phyloP scores from a whole-genome alignment of 1,140 invertebrate genomes.

The Drosophila chauvacae region DNA sequence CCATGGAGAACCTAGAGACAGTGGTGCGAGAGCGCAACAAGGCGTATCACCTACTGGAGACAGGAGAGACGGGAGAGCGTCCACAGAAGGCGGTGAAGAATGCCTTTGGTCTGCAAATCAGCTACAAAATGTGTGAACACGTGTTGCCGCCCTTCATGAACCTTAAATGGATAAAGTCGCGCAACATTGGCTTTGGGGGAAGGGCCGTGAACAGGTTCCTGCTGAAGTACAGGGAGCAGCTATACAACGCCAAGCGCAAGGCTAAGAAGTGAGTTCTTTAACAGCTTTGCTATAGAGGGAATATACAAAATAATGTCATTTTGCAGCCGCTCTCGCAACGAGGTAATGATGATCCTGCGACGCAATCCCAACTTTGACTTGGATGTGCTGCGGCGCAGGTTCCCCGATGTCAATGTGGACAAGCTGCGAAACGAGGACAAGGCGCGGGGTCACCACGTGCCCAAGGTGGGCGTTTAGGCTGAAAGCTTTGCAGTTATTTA shows the following conservation, averaged over 20 bases:
- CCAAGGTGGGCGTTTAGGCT: constrained; percentile 74
- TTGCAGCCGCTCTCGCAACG: constrained; percentile 87
- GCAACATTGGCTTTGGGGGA: constrained; percentile 84
- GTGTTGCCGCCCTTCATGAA: constrained; percentile 87
- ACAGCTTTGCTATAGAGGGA: too few species aligned
- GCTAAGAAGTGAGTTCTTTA: constrained; percentile 85
- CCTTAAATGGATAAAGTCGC: constrained; percentile 86
- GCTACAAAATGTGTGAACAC: constrained; percentile 86
- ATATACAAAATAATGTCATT: constrained; percentile 59
- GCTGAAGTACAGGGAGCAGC: constrained; percentile 88
- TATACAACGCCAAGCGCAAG: constrained; percentile 86
- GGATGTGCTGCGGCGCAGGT: constrained; percentile 89
- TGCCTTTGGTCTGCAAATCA: constrained; percentile 87
- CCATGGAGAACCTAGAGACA: constrained; percentile 97
- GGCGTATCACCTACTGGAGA: constrained; percentile 96
- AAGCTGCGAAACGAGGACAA: constrained; percentile 86
- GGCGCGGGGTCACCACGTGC: constrained; percentile 87
- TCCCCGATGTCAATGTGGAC: constrained; percentile 91
- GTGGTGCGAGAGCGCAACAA: constrained; percentile 96
- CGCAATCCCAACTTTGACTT: constrained; percentile 91
- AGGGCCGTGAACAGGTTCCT: constrained; percentile 88
- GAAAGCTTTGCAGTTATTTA: constrained; percentile 31
- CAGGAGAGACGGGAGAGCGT: constrained; percentile 92
- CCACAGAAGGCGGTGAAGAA: constrained; percentile 86
- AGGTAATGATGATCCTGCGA: constrained; percentile 89